phyloP scores from a whole-genome alignment of 2,113 vertebrate genomes.

The Brevimyrus niger region DNA sequence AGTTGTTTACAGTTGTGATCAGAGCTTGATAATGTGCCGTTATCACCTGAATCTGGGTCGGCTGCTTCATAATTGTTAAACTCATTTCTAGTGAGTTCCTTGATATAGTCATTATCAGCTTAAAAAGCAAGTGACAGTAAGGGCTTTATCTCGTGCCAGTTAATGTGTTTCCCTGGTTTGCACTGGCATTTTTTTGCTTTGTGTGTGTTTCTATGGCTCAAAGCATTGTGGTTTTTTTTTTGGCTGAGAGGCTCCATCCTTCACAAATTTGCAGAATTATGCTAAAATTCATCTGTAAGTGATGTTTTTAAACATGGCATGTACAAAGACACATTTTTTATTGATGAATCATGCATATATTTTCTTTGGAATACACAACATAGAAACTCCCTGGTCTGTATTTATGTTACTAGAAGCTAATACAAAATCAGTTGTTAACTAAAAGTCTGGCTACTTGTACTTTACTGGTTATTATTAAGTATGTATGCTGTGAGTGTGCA shows the following conservation, averaged over 20 bases:
- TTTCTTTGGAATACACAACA: background rate
- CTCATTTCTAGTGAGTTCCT: background rate
- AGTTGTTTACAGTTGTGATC: background rate
- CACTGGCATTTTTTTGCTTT: background rate
- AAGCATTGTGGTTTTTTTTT: background rate
- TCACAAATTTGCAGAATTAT: background rate
- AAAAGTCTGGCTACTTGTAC: background rate
- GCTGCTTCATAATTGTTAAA: background rate
- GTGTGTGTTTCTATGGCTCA: background rate
- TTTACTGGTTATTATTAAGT: background rate
- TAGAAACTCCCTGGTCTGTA: background rate
- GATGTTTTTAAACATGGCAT: background rate
- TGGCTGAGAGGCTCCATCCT: background rate
- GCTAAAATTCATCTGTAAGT: background rate
- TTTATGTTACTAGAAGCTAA: constrained; percentile 2
- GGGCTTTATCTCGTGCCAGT: background rate
- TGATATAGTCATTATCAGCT: background rate
- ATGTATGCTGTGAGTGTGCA: background rate
- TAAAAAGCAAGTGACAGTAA: background rate
- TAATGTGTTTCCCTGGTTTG: background rate
- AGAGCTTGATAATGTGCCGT: background rate
- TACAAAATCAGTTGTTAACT: background rate
- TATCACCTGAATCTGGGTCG: background rate
- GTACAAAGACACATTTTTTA: background rate
- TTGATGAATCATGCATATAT: background rate